Conservation (phyloP, 2,888 invertebrate species). For the Pocota personata region DNA sequence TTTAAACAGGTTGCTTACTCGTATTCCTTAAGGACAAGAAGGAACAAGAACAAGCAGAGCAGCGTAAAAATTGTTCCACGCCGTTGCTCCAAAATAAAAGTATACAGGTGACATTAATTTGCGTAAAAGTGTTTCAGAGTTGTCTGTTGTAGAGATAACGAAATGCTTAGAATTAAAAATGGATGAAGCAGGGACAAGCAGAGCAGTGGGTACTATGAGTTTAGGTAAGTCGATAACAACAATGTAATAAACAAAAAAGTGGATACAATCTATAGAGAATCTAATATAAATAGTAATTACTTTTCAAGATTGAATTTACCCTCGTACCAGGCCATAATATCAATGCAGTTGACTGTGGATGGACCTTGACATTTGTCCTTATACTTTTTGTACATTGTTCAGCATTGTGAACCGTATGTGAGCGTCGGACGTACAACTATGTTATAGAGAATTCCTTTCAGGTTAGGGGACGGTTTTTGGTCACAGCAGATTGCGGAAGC, state of each 20-base stretch:
- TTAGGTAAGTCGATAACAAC: not conserved
- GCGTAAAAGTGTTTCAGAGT: not conserved
- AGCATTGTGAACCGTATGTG: too few relatives aligned
- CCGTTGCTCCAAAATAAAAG: not conserved
- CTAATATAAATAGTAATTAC: not conserved
- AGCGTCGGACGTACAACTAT: too few relatives aligned
- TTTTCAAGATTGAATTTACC: too few relatives aligned
- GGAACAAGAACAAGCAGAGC: not conserved
- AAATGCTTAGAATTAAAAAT: slow-evolving; percentile 1
- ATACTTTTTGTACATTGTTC: too few relatives aligned
- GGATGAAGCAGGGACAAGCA: not conserved
- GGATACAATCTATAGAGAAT: not conserved
- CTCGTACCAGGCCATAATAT: too few relatives aligned
- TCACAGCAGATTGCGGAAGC: too few relatives aligned
- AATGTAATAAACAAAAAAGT: too few relatives aligned
- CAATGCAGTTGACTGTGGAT: too few relatives aligned
- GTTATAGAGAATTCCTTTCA: too few relatives aligned
- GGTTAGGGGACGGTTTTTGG: too few relatives aligned
- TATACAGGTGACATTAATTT: slow-evolving; percentile 1
- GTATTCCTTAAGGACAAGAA: not conserved
- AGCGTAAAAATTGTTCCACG: not conserved
- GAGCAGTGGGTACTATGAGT: not conserved
- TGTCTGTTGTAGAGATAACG: not conserved
- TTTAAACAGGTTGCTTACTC: slow-evolving; percentile 5
- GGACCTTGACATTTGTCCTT: too few relatives aligned